A percentile compares a stretch with the other conserved stretches of the same genome.
phyloP scores from a whole-genome alignment of 2,888 invertebrate species.

The Thymelicus sylvestris region DNA sequence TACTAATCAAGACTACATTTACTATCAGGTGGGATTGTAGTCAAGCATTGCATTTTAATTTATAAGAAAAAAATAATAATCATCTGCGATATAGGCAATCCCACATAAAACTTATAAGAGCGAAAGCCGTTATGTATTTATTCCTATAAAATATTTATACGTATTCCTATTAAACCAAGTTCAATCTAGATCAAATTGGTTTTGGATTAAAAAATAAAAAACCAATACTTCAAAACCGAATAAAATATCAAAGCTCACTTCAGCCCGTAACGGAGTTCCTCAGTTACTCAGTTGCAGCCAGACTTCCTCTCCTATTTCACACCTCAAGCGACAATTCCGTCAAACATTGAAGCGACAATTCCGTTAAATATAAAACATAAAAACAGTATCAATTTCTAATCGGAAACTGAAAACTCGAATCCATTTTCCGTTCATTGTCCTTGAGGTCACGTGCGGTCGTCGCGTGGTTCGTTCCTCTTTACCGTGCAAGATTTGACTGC shows the following conservation, averaged over 20 bases:
- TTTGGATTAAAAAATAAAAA: no score
- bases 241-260: not conserved
- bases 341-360: conserved; percentile 14
- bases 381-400: conserved; percentile 34
- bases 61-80: no score
- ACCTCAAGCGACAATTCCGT: conserved; percentile 10
- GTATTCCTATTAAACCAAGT: no score
- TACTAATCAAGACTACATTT: no score
- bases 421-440: conserved; percentile 42
- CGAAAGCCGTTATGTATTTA: no score
- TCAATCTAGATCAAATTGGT: no score
- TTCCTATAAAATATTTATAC: no score
- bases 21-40: no score
- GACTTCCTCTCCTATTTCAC: conserved; percentile 3
- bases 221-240: not conserved
- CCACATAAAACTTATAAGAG: no score
- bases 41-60: no score
- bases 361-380: conserved; percentile 14
- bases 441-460: conserved; percentile 44
- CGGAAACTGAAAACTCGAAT: conserved; percentile 30
- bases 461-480: conserved; percentile 40
- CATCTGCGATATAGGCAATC: no score
- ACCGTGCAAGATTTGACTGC: conserved; percentile 19
- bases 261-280: not conserved
- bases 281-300: not conserved